Evolutionary conservation across 2,113 vertebrate genomes (phyloP), one percentile per base, ranked within the genome.

Genomic region (Brienomyrus brachyistius): DNA sequence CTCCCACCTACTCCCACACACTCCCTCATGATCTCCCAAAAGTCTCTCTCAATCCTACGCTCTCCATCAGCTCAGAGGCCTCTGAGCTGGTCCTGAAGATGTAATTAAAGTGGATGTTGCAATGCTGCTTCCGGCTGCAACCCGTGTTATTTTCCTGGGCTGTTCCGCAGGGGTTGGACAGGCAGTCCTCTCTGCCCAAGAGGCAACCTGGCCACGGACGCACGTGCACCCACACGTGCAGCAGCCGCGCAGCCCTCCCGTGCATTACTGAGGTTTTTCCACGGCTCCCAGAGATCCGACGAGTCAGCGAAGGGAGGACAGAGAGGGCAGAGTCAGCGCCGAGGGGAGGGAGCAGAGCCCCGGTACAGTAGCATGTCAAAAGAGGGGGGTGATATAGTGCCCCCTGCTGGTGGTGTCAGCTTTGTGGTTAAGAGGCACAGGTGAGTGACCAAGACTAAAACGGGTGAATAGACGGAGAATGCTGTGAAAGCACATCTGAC

Each of bases 241-340:
- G 35, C 59, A 62, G 21, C 59, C 23, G 21, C 59, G 23, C 59
- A 62, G 8, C 59, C 6, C 74, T 40, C 35, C 74, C 74, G 74
- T 5, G 6, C 74, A 80, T 43, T 35, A 43, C 15, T 8, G 74
- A 80, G 45, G 27, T 87, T 54, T 54, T 59, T 59, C 48, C 48
- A 5, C 4, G 6, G 50, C 89, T 89, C 62, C 52, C 62, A 35
- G 52, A 80, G 23, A 48, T 90, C 88, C 77, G 82, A 88, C 54
- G 86, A 59, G 56, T 83, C 89, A 90, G 89, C 56, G 13, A 17
- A 66, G 19, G 27, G 82, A 70, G 80, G 52, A 70, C 62, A 70
- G 27, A 31, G 62, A 70, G 4, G 86, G 47, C 31, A n/a, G 43
- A 85, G 19, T 40, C 82, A 85, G 17, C 62, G 0, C 10, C 6